Percentiles rank a stretch among this genome's conserved stretches.
These are phyloP conservation scores for Parthenolecanium corni DNA, from an alignment of 2,888 invertebrate genomes.

Conservation along the genomic window DNA sequence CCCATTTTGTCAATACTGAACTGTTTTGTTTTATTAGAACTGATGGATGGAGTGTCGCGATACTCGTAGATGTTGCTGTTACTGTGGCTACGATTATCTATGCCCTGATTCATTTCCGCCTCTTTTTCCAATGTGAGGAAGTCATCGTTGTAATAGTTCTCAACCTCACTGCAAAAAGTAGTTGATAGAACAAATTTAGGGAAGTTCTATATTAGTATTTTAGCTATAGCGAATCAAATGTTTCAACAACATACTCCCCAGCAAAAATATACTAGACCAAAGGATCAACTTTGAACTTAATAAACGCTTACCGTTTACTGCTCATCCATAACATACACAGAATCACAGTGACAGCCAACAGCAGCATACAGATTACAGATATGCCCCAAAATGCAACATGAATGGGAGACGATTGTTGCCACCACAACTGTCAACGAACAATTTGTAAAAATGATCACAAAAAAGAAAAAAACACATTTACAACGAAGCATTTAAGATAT, in stretches of 20 bases:
- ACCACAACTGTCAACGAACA: slow-evolving; percentile 57
- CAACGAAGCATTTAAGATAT: too few relatives aligned
- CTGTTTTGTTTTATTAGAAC: slow-evolving; percentile 35
- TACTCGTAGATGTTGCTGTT: slow-evolving; percentile 66
- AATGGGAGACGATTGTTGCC: slow-evolving; percentile 77
- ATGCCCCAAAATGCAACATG: slow-evolving; percentile 89
- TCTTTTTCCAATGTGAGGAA: slow-evolving; percentile 53
- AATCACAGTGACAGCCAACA: slow-evolving; percentile 67
- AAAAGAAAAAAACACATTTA: too few relatives aligned
- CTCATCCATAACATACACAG: slow-evolving; percentile 86
- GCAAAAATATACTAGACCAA: too few relatives aligned
- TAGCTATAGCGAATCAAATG: too few relatives aligned
- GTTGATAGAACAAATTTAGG: too few relatives aligned
- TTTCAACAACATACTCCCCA: too few relatives aligned
- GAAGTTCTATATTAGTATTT: too few relatives aligned
- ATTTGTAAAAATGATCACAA: too few relatives aligned
- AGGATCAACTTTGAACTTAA: too few relatives aligned
- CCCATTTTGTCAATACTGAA: slow-evolving; percentile 41
- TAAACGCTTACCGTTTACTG: slow-evolving; percentile 67
- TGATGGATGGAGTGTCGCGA: slow-evolving; percentile 52
- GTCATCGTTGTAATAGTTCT: slow-evolving; percentile 67
- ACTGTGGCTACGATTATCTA: slow-evolving; percentile 57
- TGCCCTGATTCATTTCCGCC: slow-evolving; percentile 45
- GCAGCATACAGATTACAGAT: slow-evolving; percentile 62
- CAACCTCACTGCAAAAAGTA: slow-evolving; percentile 54